Base-by-base conservation (phyloP, 1,140 invertebrate species). In the Heliconius congener region DNA sequence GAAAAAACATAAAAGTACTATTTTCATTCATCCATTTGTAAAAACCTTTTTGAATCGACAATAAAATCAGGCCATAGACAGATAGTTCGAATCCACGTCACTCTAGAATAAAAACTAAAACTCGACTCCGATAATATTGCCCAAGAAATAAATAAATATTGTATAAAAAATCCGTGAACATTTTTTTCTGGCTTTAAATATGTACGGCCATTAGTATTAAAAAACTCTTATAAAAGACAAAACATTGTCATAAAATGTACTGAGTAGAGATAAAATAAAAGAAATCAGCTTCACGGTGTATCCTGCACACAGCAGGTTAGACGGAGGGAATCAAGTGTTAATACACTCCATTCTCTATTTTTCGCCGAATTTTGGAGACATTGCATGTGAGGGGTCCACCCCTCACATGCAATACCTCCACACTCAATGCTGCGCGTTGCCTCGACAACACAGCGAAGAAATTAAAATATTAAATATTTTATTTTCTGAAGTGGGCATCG, bases 41-140 rank as follows among this genome's bases (percentile, higher is more conserved):
- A 74, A 23, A 78, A 78, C 34, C 37, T 74, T 78, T 66, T 73
- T 70, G 57, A 46, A 74, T 57, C 73, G 73, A 74, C 72, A 78
- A 74, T 74, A 78, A 78, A 74, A 74, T 74, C 55, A 78, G 50
- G 66, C 42, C 60, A 46, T 30, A 77, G 42, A 77, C 66, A 71
- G 52, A 78, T 78, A 78, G 52, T 74, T 66, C 72, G 72, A 74
- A 73, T 72, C 70, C 70, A 66, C 46, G 13, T 77, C 76, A 71
- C 70, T 52, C 19, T 34, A 52, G 46, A 77, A 77, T 77, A 71
- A 71, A 75, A 75, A 46, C 27, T 71, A 71, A 71, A 71, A 19
- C 30, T 71, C 60, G 60, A 71, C 34, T 71, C 27, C 37, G 16
- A 71, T 39, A 71, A 39, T 37, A n/a, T 71, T 71, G 39, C 13